Evolutionary conservation across 2,113 vertebrate species (phyloP).

Genomic region (Erinaceus europaeus): DNA sequence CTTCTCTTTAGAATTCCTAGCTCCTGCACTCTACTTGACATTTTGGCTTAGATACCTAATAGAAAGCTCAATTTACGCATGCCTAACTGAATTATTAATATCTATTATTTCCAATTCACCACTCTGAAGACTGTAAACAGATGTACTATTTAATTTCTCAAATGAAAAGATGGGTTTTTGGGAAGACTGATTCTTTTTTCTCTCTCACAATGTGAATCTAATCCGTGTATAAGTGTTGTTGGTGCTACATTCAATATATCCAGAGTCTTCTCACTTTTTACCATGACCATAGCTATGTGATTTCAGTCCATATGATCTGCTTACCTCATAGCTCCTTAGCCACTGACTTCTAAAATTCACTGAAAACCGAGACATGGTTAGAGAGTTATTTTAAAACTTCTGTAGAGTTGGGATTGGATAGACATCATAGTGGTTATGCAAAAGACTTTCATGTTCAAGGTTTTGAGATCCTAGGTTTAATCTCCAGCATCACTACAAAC

Average conservation of each 20-base stretch:
- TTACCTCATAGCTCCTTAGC: neutral
- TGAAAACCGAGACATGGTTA: neutral
- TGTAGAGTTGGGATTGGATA: too few species aligned
- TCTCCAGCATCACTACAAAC: too few species aligned
- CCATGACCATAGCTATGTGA: neutral
- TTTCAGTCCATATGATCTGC: neutral
- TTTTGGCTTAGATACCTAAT: conserved; percentile 3
- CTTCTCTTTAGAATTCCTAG: conserved; percentile 12
- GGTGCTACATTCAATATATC: neutral
- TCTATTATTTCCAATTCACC: neutral
- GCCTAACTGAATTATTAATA: neutral
- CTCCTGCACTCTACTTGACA: neutral
- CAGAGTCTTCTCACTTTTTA: neutral
- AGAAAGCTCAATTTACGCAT: conserved; percentile 11
- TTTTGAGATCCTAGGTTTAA: too few species aligned
- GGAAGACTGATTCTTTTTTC: conserved; percentile 26
- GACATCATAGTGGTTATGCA: too few species aligned
- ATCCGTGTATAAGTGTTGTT: neutral
- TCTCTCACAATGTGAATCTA: neutral
- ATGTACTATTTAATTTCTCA: neutral
- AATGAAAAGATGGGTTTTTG: neutral
- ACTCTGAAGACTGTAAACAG: neutral
- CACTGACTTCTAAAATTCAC: neutral
- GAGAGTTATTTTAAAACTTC: conserved; percentile 15
- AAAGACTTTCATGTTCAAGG: too few species aligned